Conservation (phyloP, 2,888 invertebrate species). For the Rambutsinella grinnellia region DNA sequence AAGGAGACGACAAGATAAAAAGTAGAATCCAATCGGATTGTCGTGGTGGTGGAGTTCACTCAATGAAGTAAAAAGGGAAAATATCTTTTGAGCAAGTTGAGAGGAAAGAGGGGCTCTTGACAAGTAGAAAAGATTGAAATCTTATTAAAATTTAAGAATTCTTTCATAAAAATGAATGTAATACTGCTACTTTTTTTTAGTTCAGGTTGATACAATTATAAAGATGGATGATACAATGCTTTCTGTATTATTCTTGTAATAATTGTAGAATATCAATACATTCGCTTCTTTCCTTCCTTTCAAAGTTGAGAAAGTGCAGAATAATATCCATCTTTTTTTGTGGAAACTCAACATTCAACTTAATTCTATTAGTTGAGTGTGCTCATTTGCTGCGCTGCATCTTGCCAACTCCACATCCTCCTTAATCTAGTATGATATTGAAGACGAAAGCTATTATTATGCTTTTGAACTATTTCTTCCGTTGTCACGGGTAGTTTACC, state of each 20-base stretch:
- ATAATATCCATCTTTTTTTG: no score
- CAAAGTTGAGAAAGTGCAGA: no score
- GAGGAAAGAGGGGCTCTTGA: neutral
- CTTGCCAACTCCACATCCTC: neutral
- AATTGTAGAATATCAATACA: no score
- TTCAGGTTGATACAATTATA: no score
- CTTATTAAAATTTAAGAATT: no score
- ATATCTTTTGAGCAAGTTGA: neutral
- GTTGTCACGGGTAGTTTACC: slow-evolving; percentile 42
- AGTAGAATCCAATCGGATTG: slow-evolving; percentile 39
- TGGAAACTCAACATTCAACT: no score
- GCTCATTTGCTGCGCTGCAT: neutral
- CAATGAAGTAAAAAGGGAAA: neutral
- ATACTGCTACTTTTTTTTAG: no score
- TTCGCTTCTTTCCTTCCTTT: no score
- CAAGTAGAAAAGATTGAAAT: neutral
- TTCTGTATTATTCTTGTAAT: no score
- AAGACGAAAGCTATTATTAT: slow-evolving; percentile 4
- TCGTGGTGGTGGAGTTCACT: no score
- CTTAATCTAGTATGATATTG: slow-evolving; percentile 8
- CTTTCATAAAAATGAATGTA: no score
- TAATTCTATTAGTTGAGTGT: neutral
- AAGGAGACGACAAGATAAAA: neutral
- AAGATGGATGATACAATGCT: no score
- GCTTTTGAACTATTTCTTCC: slow-evolving; percentile 16